Evolutionary conservation across 2,113 vertebrate genomes (phyloP), one percentile per base, ranked within the genome.

Genomic region (Pholis gunnellus): DNA sequence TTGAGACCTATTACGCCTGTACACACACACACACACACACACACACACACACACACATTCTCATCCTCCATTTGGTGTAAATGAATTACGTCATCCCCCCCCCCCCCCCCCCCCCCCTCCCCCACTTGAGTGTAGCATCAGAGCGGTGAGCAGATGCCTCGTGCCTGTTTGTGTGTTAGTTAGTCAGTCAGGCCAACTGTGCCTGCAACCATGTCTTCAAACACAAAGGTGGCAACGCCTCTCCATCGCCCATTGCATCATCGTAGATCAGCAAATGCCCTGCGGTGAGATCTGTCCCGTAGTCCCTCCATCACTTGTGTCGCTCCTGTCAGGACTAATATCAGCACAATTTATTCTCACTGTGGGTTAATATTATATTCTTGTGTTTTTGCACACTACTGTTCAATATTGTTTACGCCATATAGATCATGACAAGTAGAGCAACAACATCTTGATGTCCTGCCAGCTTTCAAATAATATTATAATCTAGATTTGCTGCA

Each of bases 31-130:
- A 42, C 63, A 40, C 61, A 69, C 27, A 69, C 34, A 54, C 67
- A 83, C 64, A 40, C 17, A 25, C 48, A 52, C 71, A 34, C 60
- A 66, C 63, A 65, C 64, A 70, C 46, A 80, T 14, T 15, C 10
- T 40, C 34, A 5, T 36, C 52, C 67, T 75, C 75, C 83, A 81
- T 88, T 84, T 71, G 59, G 70, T 85, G 78, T 83, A 88, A 92
- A 91, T 69, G 64, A 88, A 93, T 95, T 65, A 92, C 91, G 92
- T 94, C 90, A 93, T 89, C 82, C 67, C 29, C 68, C 59, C 91
- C 85, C 87, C 67, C 63, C 82, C 85, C 87, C 67, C 63, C 82
- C 50, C 68, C 59, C 91, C 85, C 87, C 66, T 63, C 82, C 90
- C 83, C 89, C 88, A 14, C 63, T 56, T 54, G 29, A 44, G 56